Base-by-base conservation (phyloP, 2,888 invertebrate genomes). In the Drosophila prostipennis region DNA sequence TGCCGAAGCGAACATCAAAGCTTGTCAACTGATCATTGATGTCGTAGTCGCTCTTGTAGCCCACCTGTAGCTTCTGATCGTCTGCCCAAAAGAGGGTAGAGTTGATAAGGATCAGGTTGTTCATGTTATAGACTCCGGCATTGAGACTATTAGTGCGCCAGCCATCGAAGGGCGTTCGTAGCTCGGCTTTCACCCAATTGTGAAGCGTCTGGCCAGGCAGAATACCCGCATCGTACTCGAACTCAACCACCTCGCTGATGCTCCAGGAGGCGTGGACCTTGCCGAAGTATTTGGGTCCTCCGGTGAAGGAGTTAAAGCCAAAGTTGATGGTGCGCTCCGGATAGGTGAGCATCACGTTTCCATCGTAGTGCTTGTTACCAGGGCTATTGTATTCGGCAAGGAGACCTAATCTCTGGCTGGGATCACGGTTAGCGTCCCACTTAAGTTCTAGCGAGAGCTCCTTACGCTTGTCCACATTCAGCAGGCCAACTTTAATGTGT, bases 361-460 rank as follows among this genome's bases (percentile, higher is more conserved):
- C 95, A 45, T 93, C 94, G 77, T 95, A 94, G 74, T 95, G 94
- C 89, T 94, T 94, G 0, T 92, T 91, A 0, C 93, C 93, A 60
- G 94, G 93, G 81, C 93, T 94, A 73, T 94, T 93, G 53, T 95
- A 93, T 70, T 95, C 94, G 0, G 95, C 92, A 58, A 94, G 94
- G 0, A 92, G 53, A 0, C 90, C 91, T 11, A 92, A 56, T 26
- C 91, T 77, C 89, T 96, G 94, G 49, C 95, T 94, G 0, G 96
- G 96, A 92, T 97, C 96, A 7, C 97, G 93, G 91, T 96, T 97
- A 0, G 96, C 96, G 88, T 97, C 96, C 97, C 97, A 97, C 90
- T 96, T 96, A 16, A 97, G 90, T 60, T 96, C 95, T 1, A 96
- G 92, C 5, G 95, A 95, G 0, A 95, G 92, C 29, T 95, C 94